phyloP scores from a whole-genome alignment of 2,888 invertebrate genomes.

The Scrobipalpa costella region DNA sequence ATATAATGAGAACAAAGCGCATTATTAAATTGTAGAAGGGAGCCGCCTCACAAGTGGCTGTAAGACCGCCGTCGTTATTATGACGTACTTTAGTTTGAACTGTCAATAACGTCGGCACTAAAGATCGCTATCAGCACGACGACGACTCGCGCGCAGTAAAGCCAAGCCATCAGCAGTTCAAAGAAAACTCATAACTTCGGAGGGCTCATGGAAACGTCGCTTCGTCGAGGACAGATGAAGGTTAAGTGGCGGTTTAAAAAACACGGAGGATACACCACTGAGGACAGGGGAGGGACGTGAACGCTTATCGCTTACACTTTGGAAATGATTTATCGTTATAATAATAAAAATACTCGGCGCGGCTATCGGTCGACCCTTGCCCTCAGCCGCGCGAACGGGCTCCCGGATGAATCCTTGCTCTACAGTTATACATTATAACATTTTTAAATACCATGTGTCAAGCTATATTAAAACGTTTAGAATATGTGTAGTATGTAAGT shows the following conservation, averaged over 20 bases:
- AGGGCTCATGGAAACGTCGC: constrained; percentile 18
- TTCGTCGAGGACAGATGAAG: constrained; percentile 66
- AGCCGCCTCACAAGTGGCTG: constrained; percentile 11
- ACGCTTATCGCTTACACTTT: constrained; percentile 48
- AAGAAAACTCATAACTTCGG: constrained; percentile 20
- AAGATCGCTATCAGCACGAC: not conserved
- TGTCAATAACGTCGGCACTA: constrained; percentile 12
- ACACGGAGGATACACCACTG: constrained; percentile 26
- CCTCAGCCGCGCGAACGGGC: not conserved
- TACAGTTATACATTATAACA: not conserved
- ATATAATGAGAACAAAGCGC: not conserved
- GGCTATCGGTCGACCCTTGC: constrained; percentile 58
- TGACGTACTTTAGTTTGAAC: not conserved
- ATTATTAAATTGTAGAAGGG: not conserved
- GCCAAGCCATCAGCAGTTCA: not conserved
- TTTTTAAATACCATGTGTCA: not conserved
- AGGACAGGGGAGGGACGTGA: not conserved
- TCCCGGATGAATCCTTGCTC: constrained; percentile 2
- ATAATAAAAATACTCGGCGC: constrained; percentile 47
- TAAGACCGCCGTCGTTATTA: not conserved
- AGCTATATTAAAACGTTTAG: not conserved
- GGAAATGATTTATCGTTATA: constrained; percentile 49
- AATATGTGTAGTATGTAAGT: constrained; percentile 2
- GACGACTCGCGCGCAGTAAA: not conserved
- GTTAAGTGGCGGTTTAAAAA: constrained; percentile 50